Base-by-base conservation (phyloP, 2,888 invertebrate genomes). In the Coronaproctus castanopsis region DNA sequence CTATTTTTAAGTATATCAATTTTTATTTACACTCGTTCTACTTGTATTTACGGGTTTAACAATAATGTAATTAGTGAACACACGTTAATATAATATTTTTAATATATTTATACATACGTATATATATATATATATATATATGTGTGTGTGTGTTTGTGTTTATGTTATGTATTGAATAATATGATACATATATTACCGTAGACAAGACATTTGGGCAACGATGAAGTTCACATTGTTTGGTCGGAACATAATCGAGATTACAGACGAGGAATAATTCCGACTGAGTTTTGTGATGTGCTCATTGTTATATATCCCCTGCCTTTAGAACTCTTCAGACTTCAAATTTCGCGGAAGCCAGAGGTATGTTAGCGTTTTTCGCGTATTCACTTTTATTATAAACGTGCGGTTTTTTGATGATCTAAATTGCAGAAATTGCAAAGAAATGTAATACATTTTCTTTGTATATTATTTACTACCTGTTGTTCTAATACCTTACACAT, bases 201-300 rank as follows among this genome's bases (percentile, higher is more conserved):
- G 87, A 90, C 92, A 18, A 81, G 92, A 2, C 96, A 97, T 76
- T 77, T 97, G 64, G 96, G 96, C 54, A 97, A 97, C 74, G 96
- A 97, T 73, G 96, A 97, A 73, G 90, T 98, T 61, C 97, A 97
- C 71, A 92, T 98, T 64, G 93, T 99, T 24, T 98, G 98, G 98
- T 95, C 93, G 57, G 98, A 99, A 70, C 95, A 98, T 73, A 81
- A 80, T 73, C 80, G 95, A 63, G 91, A 95, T 69, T 98, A 98
- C 76, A 80, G 93, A 61, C 81, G 96, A 60, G 93, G 93, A 70
- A 95, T 96, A 67, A 85, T 99, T 70, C 95, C 97, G 58, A 98
- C 98, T 14, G 96, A 98, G 76, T 98, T 98, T 78, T 97, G 96
- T 72, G 98, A 98, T 77, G 91, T 98, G 64, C 80, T 98, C 62